Percentiles rank a stretch among this genome's conserved stretches.
phyloP scores from a whole-genome alignment of 2,113 vertebrate genomes.

The Psammodynastes pulverulentus region DNA sequence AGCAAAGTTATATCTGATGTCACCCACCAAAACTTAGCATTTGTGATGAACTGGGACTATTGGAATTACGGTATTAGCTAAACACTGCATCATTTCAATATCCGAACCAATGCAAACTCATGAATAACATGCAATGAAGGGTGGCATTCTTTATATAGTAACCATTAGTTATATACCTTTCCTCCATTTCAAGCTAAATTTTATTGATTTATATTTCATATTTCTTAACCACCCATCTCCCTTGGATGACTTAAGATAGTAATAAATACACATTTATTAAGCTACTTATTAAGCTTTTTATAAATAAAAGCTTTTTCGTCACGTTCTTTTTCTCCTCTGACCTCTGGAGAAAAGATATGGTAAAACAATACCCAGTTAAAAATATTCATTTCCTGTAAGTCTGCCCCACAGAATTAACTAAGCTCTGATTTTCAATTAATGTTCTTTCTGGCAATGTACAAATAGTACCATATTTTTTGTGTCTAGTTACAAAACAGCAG shows the following conservation, averaged over 20 bases:
- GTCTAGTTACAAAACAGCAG: neutral
- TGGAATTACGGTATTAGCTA: neutral
- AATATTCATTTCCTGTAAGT: neutral
- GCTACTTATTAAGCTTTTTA: neutral
- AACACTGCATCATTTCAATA: neutral
- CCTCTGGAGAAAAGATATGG: neutral
- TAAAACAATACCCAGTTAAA: neutral
- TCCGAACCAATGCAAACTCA: neutral
- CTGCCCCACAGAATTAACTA: neutral
- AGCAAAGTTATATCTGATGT: neutral
- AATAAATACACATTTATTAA: neutral
- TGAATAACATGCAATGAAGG: neutral
- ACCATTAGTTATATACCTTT: neutral
- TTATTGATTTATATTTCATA: neutral
- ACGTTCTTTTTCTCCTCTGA: neutral
- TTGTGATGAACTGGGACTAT: neutral
- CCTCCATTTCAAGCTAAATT: neutral
- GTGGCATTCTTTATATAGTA: neutral
- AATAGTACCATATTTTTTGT: neutral
- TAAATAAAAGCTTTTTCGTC: neutral
- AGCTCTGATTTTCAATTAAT: conserved; percentile 46
- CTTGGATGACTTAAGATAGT: neutral
- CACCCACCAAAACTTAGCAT: neutral
- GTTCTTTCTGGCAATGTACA: conserved; percentile 42
- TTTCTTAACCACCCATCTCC: neutral